Conservation (phyloP, 2,113 vertebrate species). For the Abramis brama region DNA sequence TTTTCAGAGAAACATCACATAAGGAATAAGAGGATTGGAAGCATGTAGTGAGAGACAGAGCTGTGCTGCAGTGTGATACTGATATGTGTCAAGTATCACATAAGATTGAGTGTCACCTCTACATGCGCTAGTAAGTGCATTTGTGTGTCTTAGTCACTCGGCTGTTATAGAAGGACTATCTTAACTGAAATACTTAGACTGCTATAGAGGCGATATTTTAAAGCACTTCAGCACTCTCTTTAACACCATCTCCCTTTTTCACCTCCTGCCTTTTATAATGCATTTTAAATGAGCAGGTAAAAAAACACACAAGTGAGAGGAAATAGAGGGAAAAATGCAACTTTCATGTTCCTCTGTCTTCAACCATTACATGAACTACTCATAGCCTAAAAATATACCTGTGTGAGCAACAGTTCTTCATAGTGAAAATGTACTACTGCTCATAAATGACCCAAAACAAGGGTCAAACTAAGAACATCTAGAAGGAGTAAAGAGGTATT, state of each 20-base stretch:
- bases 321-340: slow-evolving; percentile 22
- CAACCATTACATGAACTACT: slow-evolving; percentile 9
- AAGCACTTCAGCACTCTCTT: background rate
- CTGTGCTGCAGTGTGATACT: background rate
- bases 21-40: slow-evolving; percentile 36
- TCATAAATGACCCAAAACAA: slow-evolving; percentile 2
- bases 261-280: background rate
- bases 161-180: background rate
- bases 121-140: slow-evolving; percentile 11
- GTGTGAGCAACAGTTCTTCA: background rate
- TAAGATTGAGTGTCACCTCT: background rate
- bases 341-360: slow-evolving; percentile 15
- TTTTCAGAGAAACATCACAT: slow-evolving; percentile 25
- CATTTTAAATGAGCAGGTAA: slow-evolving; percentile 30
- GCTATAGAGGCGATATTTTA: slow-evolving; percentile 30
- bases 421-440: slow-evolving; percentile 5
- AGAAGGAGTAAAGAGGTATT: background rate
- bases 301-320: slow-evolving; percentile 22
- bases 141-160: slow-evolving; percentile 24
- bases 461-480: background rate
- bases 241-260: background rate
- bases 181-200: slow-evolving; percentile 30
- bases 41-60: background rate
- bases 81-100: slow-evolving; percentile 7
- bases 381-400: slow-evolving; percentile 11